Evolutionary conservation across 2,113 vertebrate species (phyloP).

Genomic region (Tyrannus savana): DNA sequence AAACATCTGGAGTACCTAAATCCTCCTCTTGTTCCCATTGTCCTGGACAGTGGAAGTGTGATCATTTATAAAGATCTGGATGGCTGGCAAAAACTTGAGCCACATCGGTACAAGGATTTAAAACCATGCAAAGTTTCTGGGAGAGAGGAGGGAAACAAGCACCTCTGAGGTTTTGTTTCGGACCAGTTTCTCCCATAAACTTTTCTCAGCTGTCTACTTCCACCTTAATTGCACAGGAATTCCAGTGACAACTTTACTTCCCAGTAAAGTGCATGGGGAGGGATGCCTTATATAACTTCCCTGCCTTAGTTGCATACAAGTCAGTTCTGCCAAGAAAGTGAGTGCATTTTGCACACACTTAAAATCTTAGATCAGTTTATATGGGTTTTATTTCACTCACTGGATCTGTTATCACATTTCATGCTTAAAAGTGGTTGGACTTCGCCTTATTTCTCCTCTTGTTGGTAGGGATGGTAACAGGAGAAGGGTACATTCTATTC

Average conservation of each 20-base stretch:
- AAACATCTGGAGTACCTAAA: not conserved
- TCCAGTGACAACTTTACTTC: slow-evolving; percentile 13
- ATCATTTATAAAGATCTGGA: not conserved
- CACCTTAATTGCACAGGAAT: not conserved
- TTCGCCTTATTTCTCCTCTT: slow-evolving; percentile 8
- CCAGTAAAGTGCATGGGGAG: not conserved
- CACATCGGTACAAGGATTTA: not conserved
- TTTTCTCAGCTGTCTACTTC: not conserved
- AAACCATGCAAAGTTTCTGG: accelerated
- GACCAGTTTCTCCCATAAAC: not conserved
- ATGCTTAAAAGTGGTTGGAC: not conserved
- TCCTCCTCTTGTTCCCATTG: not conserved
- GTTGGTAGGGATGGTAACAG: not conserved
- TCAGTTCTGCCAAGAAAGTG: not conserved
- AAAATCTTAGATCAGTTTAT: not conserved
- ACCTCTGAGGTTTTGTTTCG: not conserved
- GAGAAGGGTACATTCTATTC: slow-evolving; percentile 52
- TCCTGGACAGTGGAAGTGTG: not conserved
- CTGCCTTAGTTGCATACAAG: not conserved
- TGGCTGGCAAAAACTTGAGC: not conserved
- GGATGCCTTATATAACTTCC: not conserved
- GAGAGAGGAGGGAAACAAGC: not conserved
- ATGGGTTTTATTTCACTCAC: not conserved
- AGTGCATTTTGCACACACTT: not conserved
- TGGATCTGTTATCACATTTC: slow-evolving; percentile 26